Evolutionary conservation across 2,113 vertebrate species (phyloP), one percentile per base, ranked within the genome.

Genomic region (Craseonycteris thonglongyai): DNA sequence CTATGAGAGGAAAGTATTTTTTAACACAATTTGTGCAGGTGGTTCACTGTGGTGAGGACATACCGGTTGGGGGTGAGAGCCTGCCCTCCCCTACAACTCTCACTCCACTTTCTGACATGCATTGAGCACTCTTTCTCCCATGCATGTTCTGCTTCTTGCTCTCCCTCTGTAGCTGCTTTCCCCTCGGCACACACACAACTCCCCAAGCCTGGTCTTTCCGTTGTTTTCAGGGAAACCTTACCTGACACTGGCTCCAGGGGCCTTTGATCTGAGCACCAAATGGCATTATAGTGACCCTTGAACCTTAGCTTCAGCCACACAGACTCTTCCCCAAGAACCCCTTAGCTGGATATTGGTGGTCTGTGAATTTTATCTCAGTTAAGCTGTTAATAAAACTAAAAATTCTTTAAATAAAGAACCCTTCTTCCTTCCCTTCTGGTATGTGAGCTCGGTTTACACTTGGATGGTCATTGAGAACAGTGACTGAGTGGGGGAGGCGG

Each of bases 401-500:
- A 59, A 4, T 38, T 8, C 6, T 38, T 51, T 40, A 47, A 56
- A 74, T 38, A 65, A 61, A 58, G 69, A 24, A 65, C 35, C 28
- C 74, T 51, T 79, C 49, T 59, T 58, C 2, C 30, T 18, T 78
- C 59, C 40, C n/a, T 24, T 80, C 45, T 0, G 1, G 9, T 28
- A 35, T 6, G 16, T 88, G 79, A 74, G 22, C 45, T 14, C 7
- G 40, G 40, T 40, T 9, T 42, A 1, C 30, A 22, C 68, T 65
- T 15, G 16, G 56, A 72, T n/a, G 35, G 40, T 54, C 30, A 15
- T 6, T 42, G 56, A 28, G 42, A 30, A 33, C 1, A 35, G 63
- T 0, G 1, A 7, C 47, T 11, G 49, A 11, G 1, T 5, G 40
- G 74, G 45, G 14, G 10, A 0, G 6, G 42, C n/a, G 86, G 51